Conservation (phyloP, 1,140 invertebrate genomes). For the Tigriopus japonicus region DNA sequence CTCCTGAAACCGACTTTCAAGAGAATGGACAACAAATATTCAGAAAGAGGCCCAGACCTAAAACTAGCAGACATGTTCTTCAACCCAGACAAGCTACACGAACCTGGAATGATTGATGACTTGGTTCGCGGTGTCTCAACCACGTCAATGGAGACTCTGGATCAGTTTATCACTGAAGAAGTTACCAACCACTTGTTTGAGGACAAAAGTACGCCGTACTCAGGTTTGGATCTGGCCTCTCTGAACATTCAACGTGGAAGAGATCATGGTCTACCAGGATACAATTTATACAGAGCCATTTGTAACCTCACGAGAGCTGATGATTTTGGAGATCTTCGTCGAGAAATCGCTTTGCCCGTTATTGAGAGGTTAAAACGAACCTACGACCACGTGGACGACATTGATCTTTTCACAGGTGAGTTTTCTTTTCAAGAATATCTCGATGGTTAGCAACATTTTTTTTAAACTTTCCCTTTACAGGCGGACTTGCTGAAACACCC, state of each 20-base stretch:
- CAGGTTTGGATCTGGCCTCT: conserved; percentile 68
- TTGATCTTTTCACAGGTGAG: conserved; percentile 24
- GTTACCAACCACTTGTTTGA: conserved; percentile 38
- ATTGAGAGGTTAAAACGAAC: conserved; percentile 27
- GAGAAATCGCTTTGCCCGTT: conserved; percentile 29
- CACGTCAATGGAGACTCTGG: conserved; percentile 34
- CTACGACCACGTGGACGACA: conserved; percentile 34
- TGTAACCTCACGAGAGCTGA: conserved; percentile 38
- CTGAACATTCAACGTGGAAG: conserved; percentile 63
- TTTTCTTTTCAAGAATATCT: not conserved
- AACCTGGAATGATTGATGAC: conserved; percentile 28
- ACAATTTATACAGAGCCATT: conserved; percentile 36
- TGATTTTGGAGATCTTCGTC: conserved; percentile 52
- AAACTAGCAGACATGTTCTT: conserved; percentile 41
- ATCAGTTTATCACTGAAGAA: conserved; percentile 32
- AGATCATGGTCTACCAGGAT: conserved; percentile 41
- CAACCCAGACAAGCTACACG: conserved; percentile 33
- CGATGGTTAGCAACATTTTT: too few relatives aligned
- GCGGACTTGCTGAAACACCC: conserved; percentile 33
- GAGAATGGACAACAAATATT: conserved; percentile 32
- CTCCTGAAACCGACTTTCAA: conserved; percentile 39
- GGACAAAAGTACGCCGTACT: conserved; percentile 28
- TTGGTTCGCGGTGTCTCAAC: conserved; percentile 33
- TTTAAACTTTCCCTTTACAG: conserved; percentile 23
- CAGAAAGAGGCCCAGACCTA: conserved; percentile 24